Evolutionary conservation across 1,140 invertebrate genomes (phyloP).

Genomic region (Sitodiplosis mosellana): DNA sequence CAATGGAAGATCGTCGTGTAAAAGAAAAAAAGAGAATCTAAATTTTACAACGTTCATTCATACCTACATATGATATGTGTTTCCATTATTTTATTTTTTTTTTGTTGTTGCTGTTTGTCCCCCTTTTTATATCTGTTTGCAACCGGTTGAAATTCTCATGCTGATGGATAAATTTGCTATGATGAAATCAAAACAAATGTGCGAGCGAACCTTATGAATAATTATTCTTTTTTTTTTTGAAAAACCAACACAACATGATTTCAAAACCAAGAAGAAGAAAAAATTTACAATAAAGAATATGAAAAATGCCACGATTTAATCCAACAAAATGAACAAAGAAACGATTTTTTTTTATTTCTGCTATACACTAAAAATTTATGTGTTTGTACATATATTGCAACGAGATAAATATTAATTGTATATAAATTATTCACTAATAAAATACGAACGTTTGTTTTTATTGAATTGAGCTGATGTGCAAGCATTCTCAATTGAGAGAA

Average conservation of each 20-base stretch:
- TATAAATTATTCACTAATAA: too few species aligned
- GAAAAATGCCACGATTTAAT: too few species aligned
- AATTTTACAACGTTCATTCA: neutral
- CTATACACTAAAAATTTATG: neutral
- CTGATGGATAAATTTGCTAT: neutral
- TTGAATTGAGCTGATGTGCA: neutral
- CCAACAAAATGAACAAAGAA: too few species aligned
- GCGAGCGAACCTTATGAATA: too few species aligned
- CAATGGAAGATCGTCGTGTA: neutral
- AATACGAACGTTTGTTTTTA: neutral
- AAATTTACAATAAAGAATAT: too few species aligned
- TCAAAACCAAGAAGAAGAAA: too few species aligned
- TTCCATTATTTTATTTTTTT: neutral
- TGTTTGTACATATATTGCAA: neutral
- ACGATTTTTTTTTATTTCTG: too few species aligned
- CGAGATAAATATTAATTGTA: neutral
- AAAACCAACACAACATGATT: too few species aligned
- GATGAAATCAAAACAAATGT: neutral
- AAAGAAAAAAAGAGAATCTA: neutral
- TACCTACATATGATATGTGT: neutral
- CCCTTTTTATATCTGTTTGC: neutral
- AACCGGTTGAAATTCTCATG: neutral
- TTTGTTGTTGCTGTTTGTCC: neutral
- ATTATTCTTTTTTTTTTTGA: too few species aligned
- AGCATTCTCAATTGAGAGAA: too few species aligned